Base-by-base conservation (phyloP, 2,113 vertebrate genomes). In the Grallaria varia region DNA sequence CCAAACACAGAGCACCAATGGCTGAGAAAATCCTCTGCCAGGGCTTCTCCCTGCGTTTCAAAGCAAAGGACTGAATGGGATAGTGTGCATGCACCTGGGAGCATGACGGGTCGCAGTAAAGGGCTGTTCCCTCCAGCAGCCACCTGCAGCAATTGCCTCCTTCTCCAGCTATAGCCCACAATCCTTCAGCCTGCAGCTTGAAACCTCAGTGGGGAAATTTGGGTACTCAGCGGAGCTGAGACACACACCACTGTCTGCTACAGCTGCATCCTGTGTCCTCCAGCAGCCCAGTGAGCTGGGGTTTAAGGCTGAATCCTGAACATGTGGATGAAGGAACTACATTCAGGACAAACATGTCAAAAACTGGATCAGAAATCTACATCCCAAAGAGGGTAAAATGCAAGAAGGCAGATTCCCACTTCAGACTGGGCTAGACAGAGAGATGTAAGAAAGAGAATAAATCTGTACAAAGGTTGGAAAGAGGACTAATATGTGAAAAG, bases 81-180 rank as follows among this genome's bases (percentile, higher is more conserved):
- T 14, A 33, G 31, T 4, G 27, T 3, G 0, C 44, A 11, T 10
- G 28, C n/a, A 71, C 40, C 53, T 28, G 8, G 49, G 40, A 93
- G 24, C 3, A 3, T 0, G 1, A 23, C 58, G 76, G 42, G 11
- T 58, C 62, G 45, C 63, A 56, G 22, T 0, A 0, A 0, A 33
- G 58, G 31, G 31, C 62, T 35, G 12, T 40, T 56, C 75, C 35
- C 31, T 58, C 31, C 66, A 82, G 52, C 39, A 91, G 64, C 11
- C n/a, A 87, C 68, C 81, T 72, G 77, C 53, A 83, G 39, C 52
- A 87, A n/a, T 49, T 73, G 37, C 25, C 31, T 91, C 1, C 0
- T 78, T 55, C 84, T 66, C 53, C 55, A 80, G 27, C 47, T 64
- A 24, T 19, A 40, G 39, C 12, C 59, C 39, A 35, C 0, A 1